Conservation (phyloP, 37 sponge, comb jelly and placozoan genomes). For the Haliclona indistincta region DNA sequence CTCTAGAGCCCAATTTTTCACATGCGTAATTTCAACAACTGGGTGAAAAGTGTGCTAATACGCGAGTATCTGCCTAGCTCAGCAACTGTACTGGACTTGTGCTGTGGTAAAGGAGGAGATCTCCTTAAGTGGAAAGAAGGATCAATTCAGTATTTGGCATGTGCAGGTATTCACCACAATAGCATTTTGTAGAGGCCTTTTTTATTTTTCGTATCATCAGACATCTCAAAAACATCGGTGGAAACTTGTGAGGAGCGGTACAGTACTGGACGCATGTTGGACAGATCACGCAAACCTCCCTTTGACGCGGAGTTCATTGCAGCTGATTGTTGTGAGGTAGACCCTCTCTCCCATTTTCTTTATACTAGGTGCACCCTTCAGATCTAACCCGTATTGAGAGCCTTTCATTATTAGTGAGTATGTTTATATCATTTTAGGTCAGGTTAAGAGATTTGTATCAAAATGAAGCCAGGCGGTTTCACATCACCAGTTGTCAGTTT, state of each 20-base stretch:
- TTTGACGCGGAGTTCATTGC: constrained; percentile 83
- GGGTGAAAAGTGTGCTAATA: constrained; percentile 98
- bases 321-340: constrained; percentile 87
- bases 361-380: background rate
- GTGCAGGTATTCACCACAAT: constrained; percentile 70
- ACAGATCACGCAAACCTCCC: constrained; percentile 21
- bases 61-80: constrained; percentile 56
- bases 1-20: constrained; percentile 83
- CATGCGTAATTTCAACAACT: constrained; percentile 98
- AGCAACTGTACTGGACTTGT: constrained; percentile 85
- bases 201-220: constrained; percentile 28
- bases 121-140: constrained; percentile 96
- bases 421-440: constrained; percentile 33
- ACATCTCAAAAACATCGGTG: constrained; percentile 88
- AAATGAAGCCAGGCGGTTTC: constrained; percentile 54
- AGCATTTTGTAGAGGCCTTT: background rate
- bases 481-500: constrained; percentile 96
- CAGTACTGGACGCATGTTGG: constrained; percentile 16
- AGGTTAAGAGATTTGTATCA: constrained; percentile 46
- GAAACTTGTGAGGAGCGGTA: constrained; percentile 66
- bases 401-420: background rate
- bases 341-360: constrained; percentile 3
- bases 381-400: background rate
- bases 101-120: constrained; percentile 99
- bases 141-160: constrained; percentile 70